phyloP scores from a whole-genome alignment of 2,113 vertebrate species.

The Sisor rabdophorus region DNA sequence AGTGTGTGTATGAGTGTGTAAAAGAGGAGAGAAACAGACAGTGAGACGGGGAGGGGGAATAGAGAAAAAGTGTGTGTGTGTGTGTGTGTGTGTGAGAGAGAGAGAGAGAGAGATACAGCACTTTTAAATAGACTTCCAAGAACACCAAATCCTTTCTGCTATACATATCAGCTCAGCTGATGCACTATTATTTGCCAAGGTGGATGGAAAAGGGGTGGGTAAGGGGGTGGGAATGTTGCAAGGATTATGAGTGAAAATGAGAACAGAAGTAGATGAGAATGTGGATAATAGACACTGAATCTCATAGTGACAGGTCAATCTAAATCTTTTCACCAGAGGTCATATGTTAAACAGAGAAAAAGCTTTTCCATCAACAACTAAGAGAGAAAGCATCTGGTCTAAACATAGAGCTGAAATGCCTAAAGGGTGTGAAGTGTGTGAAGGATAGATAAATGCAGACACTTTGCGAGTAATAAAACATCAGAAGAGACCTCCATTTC shows the following conservation, averaged over 20 bases:
- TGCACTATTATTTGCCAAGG: slow-evolving; percentile 66
- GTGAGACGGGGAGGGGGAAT: not conserved
- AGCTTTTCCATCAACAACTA: slow-evolving; percentile 19
- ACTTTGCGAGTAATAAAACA: slow-evolving; percentile 21
- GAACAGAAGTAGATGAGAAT: not conserved
- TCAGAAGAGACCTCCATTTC: not conserved
- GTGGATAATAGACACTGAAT: not conserved
- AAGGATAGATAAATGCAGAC: not conserved
- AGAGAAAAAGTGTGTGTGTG: slow-evolving; percentile 18
- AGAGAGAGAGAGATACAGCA: slow-evolving; percentile 41
- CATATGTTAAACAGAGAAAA: slow-evolving; percentile 17
- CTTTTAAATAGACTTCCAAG: slow-evolving; percentile 74
- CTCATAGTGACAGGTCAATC: slow-evolving; percentile 6
- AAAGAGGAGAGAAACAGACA: slow-evolving; percentile 19
- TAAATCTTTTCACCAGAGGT: slow-evolving; percentile 18
- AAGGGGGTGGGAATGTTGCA: not conserved
- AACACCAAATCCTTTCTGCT: slow-evolving; percentile 72
- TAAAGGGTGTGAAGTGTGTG: not conserved
- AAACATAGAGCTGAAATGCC: slow-evolving; percentile 14
- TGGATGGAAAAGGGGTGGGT: not conserved
- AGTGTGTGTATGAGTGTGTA: not conserved
- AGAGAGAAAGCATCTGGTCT: not conserved
- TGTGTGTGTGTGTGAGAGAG: slow-evolving; percentile 44
- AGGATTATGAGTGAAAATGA: not conserved
- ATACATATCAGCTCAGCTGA: slow-evolving; percentile 72